Evolutionary conservation across 2,888 invertebrate species (phyloP).

Genomic region (Brachynemurus nebulosus): DNA sequence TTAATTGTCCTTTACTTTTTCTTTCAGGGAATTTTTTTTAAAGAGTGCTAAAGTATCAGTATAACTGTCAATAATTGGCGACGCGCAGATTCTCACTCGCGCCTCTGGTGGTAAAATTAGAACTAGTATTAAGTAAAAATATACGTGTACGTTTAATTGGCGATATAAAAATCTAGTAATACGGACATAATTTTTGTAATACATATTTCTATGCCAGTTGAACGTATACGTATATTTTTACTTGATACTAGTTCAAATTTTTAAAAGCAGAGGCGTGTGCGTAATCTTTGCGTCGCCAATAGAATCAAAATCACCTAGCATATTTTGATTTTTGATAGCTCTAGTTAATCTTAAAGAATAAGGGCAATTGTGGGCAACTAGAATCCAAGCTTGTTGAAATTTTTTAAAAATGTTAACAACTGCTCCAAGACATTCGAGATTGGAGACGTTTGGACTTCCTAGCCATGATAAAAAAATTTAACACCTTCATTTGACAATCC

Average conservation of each 20-base stretch:
- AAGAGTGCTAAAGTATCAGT: background rate
- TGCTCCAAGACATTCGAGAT: background rate
- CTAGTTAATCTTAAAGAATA: background rate
- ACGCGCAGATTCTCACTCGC: no score
- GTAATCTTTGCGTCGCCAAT: no score
- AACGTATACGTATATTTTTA: no score
- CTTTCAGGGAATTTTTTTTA: background rate
- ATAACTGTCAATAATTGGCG: background rate
- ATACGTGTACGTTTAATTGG: no score
- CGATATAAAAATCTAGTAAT: no score
- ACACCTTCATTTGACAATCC: background rate
- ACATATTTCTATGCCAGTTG: no score
- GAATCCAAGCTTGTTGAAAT: background rate
- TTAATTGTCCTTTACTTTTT: background rate
- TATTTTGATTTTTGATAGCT: background rate
- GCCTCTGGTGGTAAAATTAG: no score
- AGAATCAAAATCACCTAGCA: background rate
- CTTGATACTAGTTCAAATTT: no score
- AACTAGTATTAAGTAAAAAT: no score
- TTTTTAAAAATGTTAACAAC: background rate
- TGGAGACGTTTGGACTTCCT: background rate
- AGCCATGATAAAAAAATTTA: background rate
- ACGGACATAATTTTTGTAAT: no score
- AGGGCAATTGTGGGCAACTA: background rate
- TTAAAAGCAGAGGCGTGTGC: no score